Evolutionary conservation across 1,140 invertebrate species (phyloP), one percentile per base, ranked within the genome.

Genomic region (Hycleus phaleratus): DNA sequence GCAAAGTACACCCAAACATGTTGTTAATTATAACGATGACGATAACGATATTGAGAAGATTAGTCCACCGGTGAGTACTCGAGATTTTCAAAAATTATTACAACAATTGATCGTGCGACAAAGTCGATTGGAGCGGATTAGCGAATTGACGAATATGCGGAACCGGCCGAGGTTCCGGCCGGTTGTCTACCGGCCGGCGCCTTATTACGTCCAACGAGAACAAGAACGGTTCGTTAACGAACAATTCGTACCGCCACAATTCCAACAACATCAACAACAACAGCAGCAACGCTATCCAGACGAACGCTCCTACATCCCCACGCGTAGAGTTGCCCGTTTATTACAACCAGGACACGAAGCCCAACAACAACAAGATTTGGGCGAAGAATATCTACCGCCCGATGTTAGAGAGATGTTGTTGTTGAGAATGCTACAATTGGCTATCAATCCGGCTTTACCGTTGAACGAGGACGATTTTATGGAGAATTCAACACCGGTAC

Each of bases 321-420:
- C 46, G 56, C 53, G 11, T 63, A 53, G 11, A 39, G 32, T 32
- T 0, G 32, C 32, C 4, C 4, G 32, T 5, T 32, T 32, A 32
- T 45, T 9, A 49, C 62, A 7, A 65, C 61, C 3, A 62, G 63
- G 54, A 54, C 66, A 40, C 61, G 65, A 7, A 61, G 18, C 45
- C 66, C 58, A 63, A 39, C 38, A 56, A 7, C 74, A 69, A 61
- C 66, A 60, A 43, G 75, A 57, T 74, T 76, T 8, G 60, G 71
- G 73, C 4, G 77, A 78, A 49, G 82, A 85, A 61, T 83, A 82
- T 61, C 62, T 86, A 10, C 85, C 84, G 7, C 74, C 81, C 0
- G 80, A 84, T 26, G 81, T 86, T 6, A 72, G 84, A 40, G 85
- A 87, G 71, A 83, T 84, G 59, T 68, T 87, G 12, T 63, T 87